These are phyloP conservation scores for Saimiri boliviensis DNA, from an alignment of 2,113 vertebrate species.

Conservation along the genomic window DNA sequence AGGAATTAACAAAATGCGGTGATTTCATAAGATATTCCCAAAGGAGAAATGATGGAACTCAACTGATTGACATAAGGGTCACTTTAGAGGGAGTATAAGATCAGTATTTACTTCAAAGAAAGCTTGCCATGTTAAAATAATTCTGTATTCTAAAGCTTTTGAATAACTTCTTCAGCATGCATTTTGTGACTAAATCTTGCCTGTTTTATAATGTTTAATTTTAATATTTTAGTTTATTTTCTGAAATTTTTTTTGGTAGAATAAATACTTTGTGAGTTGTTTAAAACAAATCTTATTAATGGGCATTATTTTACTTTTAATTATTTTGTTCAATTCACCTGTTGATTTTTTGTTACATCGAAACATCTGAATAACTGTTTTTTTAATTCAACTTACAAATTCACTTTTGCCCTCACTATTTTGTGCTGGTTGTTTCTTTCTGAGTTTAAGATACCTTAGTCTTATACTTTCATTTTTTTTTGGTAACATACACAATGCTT, in stretches of 20 bases:
- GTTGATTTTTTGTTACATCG: neutral
- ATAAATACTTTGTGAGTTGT: neutral
- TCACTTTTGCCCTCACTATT: neutral
- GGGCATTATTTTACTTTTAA: constrained; percentile 1
- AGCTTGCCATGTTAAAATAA: neutral
- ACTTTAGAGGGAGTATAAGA: neutral
- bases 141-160: neutral
- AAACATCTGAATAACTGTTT: neutral
- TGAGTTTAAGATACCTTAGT: neutral
- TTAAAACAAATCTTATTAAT: neutral
- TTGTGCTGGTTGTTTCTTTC: neutral
- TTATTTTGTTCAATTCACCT: neutral
- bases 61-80: neutral
- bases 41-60: neutral
- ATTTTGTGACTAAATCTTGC: neutral
- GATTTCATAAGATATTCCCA: neutral
- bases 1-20: neutral
- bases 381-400: neutral
- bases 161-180: neutral
- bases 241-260: neutral
- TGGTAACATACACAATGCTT: neutral
- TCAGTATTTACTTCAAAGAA: neutral
- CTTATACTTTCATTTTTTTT: neutral
- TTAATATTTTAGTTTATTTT: neutral
- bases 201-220: neutral